Percentiles rank a stretch among this genome's conserved stretches.
These are phyloP conservation scores for Dynastes grantii DNA, from an alignment of 2,888 invertebrate species.

Conservation along the genomic window DNA sequence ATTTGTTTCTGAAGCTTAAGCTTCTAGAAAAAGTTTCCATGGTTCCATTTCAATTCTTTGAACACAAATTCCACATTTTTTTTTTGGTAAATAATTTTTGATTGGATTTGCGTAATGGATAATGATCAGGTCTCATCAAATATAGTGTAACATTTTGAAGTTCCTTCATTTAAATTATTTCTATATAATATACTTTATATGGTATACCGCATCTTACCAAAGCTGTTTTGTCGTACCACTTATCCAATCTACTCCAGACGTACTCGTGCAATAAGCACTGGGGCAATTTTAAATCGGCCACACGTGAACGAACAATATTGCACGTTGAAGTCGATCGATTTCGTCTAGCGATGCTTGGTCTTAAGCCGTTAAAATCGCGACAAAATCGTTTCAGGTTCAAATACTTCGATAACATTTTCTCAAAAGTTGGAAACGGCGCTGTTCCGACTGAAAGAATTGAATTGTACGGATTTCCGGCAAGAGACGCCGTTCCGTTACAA, in stretches of 20 bases:
- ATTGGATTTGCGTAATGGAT: too few relatives aligned
- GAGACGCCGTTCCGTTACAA: too few relatives aligned
- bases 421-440: neutral
- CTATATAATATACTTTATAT: neutral
- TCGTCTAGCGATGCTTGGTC: neutral
- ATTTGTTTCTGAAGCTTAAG: too few relatives aligned
- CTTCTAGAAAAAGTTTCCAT: too few relatives aligned
- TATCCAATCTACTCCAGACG: slow-evolving; percentile 77
- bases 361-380: slow-evolving; percentile 8
- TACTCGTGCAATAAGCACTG: slow-evolving; percentile 75
- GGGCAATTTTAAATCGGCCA: slow-evolving; percentile 69
- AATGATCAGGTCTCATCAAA: too few relatives aligned
- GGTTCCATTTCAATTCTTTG: too few relatives aligned
- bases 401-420: slow-evolving; percentile 22
- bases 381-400: slow-evolving; percentile 5
- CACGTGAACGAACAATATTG: slow-evolving; percentile 55
- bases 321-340: slow-evolving; percentile 1
- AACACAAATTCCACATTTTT: too few relatives aligned
- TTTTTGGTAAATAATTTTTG: too few relatives aligned
- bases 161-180: neutral
- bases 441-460: too few relatives aligned
- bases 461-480: too few relatives aligned
- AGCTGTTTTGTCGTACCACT: slow-evolving; percentile 77
- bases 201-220: slow-evolving; percentile 73
- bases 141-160: neutral